These are phyloP conservation scores for Jacana jacana DNA, from an alignment of 2,113 vertebrate genomes.

Conservation along the genomic window DNA sequence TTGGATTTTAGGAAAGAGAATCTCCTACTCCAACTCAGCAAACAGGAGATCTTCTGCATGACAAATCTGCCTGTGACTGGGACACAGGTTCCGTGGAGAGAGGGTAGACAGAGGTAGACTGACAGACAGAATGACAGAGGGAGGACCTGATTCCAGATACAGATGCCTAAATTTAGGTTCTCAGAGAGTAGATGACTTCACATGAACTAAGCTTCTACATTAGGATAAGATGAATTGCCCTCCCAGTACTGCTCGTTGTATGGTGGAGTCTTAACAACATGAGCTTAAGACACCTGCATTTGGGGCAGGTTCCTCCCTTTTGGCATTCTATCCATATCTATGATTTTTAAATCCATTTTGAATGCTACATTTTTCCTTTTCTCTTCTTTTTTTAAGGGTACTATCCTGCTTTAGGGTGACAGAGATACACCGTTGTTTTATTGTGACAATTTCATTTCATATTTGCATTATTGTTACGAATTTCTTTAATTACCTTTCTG, in stretches of 20 bases:
- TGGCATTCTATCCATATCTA: background rate
- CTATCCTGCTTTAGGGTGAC: background rate
- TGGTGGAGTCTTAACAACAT: background rate
- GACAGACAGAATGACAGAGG: background rate
- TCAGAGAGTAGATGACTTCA: background rate
- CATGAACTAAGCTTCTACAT: background rate
- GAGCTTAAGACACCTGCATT: background rate
- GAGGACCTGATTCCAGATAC: background rate
- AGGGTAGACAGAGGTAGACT: background rate
- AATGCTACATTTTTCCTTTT: background rate
- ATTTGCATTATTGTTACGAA: background rate
- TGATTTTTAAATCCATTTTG: background rate
- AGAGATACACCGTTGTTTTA: background rate
- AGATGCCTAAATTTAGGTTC: background rate
- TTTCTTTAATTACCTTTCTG: background rate
- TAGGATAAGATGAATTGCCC: background rate
- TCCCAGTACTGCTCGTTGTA: background rate
- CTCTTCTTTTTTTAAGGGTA: background rate
- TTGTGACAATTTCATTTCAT: background rate
- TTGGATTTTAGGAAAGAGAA: background rate
- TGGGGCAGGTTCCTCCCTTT: background rate
- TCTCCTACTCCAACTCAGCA: background rate
- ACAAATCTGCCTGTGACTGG: background rate
- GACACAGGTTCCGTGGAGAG: background rate
- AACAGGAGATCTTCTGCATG: background rate